Evolutionary conservation across 2,888 invertebrate genomes (phyloP).

Genomic region (Suillia variegata): DNA sequence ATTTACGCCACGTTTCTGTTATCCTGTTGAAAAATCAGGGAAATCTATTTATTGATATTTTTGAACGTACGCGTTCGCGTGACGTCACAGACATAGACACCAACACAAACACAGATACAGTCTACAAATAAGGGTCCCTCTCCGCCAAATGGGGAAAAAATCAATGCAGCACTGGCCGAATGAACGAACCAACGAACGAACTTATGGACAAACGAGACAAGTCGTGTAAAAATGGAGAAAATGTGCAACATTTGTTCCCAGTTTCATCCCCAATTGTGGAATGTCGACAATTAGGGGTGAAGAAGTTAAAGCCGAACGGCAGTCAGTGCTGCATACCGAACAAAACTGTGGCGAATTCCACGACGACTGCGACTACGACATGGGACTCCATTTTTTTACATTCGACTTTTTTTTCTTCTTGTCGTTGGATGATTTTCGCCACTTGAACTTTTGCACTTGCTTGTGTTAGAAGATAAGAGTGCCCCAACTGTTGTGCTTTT

Average conservation of each 20-base stretch:
- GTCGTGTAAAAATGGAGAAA: background rate
- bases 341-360: background rate
- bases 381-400: background rate
- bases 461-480: background rate
- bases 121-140: no score
- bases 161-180: background rate
- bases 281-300: conserved; percentile 24
- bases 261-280: conserved; percentile 23
- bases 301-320: conserved; percentile 12
- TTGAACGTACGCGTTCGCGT: no score
- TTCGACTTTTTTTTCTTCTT: background rate
- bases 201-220: no score
- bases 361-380: no score
- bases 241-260: background rate
- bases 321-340: background rate
- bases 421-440: background rate
- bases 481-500: background rate
- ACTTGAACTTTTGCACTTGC: conserved; percentile 7
- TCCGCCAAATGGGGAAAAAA: background rate
- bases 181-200: background rate
- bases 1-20: conserved; percentile 40
- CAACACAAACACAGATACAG: no score
- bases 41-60: conserved; percentile 60
- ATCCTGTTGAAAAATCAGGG: conserved; percentile 58
- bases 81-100: conserved; percentile 24